A percentile compares a stretch with the other conserved stretches of the same genome.
These are phyloP conservation scores for Azemiops feae DNA, from an alignment of 2,113 vertebrate species.

Conservation along the genomic window DNA sequence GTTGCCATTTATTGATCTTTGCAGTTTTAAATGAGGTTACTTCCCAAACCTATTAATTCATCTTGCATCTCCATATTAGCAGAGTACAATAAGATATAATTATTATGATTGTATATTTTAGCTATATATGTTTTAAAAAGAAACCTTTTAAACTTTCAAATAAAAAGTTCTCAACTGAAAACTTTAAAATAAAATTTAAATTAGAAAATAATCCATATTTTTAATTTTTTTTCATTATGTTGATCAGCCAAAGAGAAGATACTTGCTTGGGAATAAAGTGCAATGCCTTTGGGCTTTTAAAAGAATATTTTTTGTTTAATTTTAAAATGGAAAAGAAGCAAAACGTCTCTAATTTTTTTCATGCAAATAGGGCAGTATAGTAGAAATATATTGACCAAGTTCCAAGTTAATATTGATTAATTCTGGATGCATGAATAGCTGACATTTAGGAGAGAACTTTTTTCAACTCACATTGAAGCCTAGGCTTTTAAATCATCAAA, in stretches of 20 bases:
- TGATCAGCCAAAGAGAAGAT: neutral
- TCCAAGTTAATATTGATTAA: neutral
- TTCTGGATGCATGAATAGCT: neutral
- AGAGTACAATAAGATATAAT: neutral
- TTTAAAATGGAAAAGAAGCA: neutral
- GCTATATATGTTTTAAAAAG: neutral
- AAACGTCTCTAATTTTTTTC: neutral
- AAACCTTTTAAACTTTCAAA: neutral
- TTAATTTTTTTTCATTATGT: neutral
- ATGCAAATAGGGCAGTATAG: neutral
- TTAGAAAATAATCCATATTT: no score
- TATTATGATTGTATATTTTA: neutral
- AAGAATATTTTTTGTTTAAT: neutral
- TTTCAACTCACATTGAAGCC: neutral
- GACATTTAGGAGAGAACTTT: neutral
- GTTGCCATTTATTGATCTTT: neutral
- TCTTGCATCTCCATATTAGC: neutral
- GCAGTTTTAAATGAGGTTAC: neutral
- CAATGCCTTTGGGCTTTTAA: neutral
- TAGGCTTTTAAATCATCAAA: neutral
- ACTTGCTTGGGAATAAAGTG: neutral
- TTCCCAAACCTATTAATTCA: neutral
- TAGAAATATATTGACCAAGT: neutral
- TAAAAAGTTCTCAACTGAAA: neutral
- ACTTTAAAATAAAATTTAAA: neutral